Conservation (phyloP, 2,113 vertebrate genomes). For the Corythornis madagascariensis region DNA sequence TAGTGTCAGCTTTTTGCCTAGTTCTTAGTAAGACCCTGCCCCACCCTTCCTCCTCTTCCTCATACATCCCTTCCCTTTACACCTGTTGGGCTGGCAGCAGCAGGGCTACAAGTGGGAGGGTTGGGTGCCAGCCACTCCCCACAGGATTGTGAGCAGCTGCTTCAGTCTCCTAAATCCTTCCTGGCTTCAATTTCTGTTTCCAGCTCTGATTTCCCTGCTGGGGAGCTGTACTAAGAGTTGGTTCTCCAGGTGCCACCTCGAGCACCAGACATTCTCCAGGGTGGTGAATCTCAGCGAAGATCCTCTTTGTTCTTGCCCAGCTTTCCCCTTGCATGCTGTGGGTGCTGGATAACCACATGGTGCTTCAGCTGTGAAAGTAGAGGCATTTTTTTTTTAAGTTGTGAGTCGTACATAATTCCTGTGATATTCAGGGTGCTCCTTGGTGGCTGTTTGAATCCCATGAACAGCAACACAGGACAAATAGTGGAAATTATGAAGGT, state of each 20-base stretch:
- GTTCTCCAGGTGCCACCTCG: background rate
- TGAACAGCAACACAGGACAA: background rate
- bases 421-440: background rate
- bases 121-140: rapidly evolving
- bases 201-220: background rate
- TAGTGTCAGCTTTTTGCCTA: background rate
- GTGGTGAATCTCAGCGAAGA: rapidly evolving
- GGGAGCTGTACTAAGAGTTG: background rate
- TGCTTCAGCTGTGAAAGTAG: background rate
- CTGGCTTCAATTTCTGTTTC: background rate
- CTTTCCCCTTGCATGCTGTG: rapidly evolving
- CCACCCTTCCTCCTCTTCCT: background rate
- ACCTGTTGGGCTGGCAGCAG: background rate
- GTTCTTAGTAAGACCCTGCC: background rate
- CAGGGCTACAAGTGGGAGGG: background rate
- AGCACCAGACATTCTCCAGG: background rate
- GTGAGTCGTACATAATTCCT: rapidly evolving
- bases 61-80: background rate
- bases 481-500: background rate
- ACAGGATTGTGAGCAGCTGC: rapidly evolving
- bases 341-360: rapidly evolving
- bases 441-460: background rate
- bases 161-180: rapidly evolving
- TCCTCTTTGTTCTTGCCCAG: background rate
- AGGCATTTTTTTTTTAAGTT: background rate